phyloP scores from a whole-genome alignment of 2,113 vertebrate genomes.

The Gavia stellata region DNA sequence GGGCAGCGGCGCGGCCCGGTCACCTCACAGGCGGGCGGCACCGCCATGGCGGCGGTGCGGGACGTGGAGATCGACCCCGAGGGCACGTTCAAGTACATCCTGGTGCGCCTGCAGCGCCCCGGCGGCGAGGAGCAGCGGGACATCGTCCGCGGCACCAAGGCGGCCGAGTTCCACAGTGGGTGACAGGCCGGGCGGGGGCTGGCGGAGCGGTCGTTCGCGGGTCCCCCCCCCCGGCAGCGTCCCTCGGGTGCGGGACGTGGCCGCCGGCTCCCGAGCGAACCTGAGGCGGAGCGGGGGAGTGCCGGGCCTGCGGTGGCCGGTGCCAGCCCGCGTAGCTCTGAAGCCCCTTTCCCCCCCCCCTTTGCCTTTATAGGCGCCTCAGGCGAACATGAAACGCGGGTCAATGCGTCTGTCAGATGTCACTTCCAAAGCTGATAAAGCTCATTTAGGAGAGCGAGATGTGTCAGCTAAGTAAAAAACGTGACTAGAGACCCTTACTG shows the following conservation, averaged over 20 bases:
- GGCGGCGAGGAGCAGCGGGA: constrained; percentile 70
- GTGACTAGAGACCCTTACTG: neutral
- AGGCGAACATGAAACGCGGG: fast-evolving
- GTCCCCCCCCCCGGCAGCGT: too few species aligned
- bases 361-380: fast-evolving
- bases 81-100: constrained; percentile 87
- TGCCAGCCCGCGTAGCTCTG: neutral
- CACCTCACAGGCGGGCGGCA: neutral
- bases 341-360: fast-evolving
- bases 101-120: constrained; percentile 78
- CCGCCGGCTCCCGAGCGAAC: neutral
- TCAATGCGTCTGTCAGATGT: fast-evolving
- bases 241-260: neutral
- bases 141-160: constrained; percentile 83
- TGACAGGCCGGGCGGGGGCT: neutral
- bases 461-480: neutral
- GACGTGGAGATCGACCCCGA: constrained; percentile 81
- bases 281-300: neutral
- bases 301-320: neutral
- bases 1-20: neutral
- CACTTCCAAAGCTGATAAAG: fast-evolving
- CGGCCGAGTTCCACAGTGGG: constrained; percentile 90
- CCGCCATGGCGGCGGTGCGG: constrained; percentile 61
- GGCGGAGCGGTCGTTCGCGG: neutral
- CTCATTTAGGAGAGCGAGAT: fast-evolving